These are phyloP conservation scores for Drymodes brunneopygia DNA, from an alignment of 2,113 vertebrate species.

Conservation along the genomic window DNA sequence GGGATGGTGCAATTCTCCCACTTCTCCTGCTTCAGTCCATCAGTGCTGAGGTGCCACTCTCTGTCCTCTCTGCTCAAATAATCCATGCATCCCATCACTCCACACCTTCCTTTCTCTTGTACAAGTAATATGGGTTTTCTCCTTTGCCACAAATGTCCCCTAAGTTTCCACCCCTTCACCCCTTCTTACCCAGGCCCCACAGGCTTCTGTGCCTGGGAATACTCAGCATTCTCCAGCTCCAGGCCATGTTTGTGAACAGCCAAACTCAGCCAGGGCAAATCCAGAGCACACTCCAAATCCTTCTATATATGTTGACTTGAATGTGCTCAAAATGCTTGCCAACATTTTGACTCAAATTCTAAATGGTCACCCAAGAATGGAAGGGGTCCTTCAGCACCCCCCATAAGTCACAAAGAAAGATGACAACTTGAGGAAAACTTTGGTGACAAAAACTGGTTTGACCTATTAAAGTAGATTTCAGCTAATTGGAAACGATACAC, in stretches of 20 bases:
- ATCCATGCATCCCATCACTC: background rate
- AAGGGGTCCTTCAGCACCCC: background rate
- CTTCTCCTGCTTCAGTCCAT: background rate
- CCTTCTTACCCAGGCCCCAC: background rate
- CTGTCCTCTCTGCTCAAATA: background rate
- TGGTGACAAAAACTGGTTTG: background rate
- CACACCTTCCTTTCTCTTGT: background rate
- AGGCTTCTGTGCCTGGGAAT: background rate
- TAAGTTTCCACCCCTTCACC: background rate
- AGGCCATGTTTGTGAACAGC: background rate
- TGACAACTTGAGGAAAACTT: background rate
- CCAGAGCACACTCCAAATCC: background rate
- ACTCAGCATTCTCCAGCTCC: background rate
- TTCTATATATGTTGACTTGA: background rate
- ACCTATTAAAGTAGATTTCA: background rate
- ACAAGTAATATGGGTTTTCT: background rate
- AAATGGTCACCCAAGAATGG: background rate
- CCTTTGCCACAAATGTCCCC: background rate
- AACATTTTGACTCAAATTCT: background rate
- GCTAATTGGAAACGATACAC: background rate
- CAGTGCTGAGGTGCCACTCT: accelerated
- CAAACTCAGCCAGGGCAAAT: background rate
- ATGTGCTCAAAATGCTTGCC: background rate
- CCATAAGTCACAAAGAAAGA: background rate
- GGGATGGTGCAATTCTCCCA: background rate